Base-by-base conservation (phyloP, 2,888 invertebrate species). In the Rhagonycha lutea region DNA sequence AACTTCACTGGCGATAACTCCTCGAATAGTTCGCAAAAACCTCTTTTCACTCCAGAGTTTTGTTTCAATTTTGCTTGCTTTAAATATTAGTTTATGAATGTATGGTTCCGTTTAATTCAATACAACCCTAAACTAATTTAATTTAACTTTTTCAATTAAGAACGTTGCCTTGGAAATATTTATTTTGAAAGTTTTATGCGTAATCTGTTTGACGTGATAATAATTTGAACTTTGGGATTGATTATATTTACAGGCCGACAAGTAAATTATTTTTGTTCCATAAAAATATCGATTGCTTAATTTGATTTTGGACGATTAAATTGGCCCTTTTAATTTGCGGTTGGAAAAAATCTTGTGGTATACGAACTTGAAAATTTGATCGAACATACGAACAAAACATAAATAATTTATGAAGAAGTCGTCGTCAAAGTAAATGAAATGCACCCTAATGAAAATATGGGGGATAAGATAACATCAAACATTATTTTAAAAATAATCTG, bases 1-100 rank as follows among this genome's bases (percentile, higher is more conserved):
- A 77, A 75, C 47, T 47, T 47, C 47, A 75, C 78, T 79, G 71
- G 63, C 65, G 60, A 47, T 47, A n/a, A 47, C 47, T 47, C 47
- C 47, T 8, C n/a, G 47, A n/a, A 47, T n/a, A 7, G 47, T 47
- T 12, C 47, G 7, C 7, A n/a, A 47, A 47, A 47, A 47, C 12
- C 12, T 32, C 4, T n/a, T 32, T 32, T 12, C 5, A 12, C 3
- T 7, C n/a, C 0, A 0, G 5, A 47, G n/a, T n/a, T 47, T 47
- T 47, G 47, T 47, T 47, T 47, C n/a, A 47, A n/a, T 47, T 47
- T 47, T n/a, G 5, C n/a, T n/a, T n/a, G 11, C n/a, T 47, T 47
- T n/a, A 47, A 47, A 47, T 47, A 47, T 47, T n/a, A 47, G n/a
- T n/a, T 47, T n/a, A 7, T 47, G 5, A 47, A n/a, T n/a, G 8